Conservation (phyloP, 2,797 vertebrate genomes). For the Onychomys leucogaster region DNA sequence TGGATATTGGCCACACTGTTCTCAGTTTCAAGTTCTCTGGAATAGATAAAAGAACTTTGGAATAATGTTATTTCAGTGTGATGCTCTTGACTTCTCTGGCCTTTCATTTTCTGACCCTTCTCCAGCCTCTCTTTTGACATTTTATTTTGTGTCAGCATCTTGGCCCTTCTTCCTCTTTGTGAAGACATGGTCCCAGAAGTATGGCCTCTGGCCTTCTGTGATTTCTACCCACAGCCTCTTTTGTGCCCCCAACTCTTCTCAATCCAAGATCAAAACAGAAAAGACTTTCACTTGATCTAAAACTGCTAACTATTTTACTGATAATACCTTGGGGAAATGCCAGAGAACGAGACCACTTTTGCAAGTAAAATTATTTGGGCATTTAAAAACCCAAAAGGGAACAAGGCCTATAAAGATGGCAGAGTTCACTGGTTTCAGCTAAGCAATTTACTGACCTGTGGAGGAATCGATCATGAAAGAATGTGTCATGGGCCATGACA, state of each 20-base stretch:
- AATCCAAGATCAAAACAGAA: accelerated
- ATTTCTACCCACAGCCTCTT: neutral
- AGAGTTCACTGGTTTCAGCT: neutral
- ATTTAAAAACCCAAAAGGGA: neutral
- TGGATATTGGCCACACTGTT: neutral
- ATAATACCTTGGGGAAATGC: neutral
- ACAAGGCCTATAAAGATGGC: neutral
- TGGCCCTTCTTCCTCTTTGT: neutral
- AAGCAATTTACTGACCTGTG: neutral
- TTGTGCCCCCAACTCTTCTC: neutral
- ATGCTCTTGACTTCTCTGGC: neutral
- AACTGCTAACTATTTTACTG: neutral
- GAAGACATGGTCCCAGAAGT: neutral
- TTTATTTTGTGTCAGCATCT: neutral
- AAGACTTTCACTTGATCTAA: neutral
- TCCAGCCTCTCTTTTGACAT: neutral
- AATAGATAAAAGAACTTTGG: neutral
- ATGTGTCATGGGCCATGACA: too few species aligned
- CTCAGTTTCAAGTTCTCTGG: neutral
- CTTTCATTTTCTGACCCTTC: neutral
- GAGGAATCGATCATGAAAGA: neutral
- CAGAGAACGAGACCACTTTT: neutral
- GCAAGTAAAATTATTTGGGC: neutral
- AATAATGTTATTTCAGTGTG: neutral
- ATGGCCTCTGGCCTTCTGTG: neutral